Base-by-base conservation (phyloP, 1,140 invertebrate genomes). In the Drosophila nannoptera region DNA sequence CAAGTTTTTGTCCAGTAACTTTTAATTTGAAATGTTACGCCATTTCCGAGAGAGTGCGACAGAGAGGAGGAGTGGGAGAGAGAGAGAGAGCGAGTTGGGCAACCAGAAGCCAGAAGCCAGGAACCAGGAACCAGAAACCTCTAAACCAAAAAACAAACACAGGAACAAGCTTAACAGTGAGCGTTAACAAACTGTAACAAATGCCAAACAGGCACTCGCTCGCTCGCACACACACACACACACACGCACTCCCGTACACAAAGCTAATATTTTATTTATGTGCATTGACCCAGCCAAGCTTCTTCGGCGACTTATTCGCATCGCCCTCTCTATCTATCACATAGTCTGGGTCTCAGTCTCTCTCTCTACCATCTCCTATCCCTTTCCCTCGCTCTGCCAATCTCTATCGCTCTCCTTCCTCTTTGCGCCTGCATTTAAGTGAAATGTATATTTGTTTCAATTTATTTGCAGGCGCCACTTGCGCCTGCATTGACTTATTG, bases 371-470 rank as follows among this genome's bases (percentile, higher is more conserved):
- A n/a, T 22, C 22, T 22, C 22, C 22, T 3, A 22, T 22, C 22
- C 22, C 22, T 22, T 22, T 22, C 22, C 22, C 22, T 22, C 22
- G 22, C 22, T 22, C 22, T 22, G 22, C 22, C 22, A 22, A 22
- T 22, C 22, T 22, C 22, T 3, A 22, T 22, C 22, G 3, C 22
- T 22, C 4, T 5, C 2, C 12, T 29, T 35, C 59, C 38, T 53
- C 9, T 46, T 11, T 9, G 14, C 16, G 38, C 52, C 8, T 59
- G 65, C 66, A 69, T 63, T 59, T 50, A 54, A 71, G 56, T 62
- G 62, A 62, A 60, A 36, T 71, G 68, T 68, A 70, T 60, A 50
- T 73, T 75, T 73, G 60, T 58, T 73, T 69, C 70, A 52, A 69
- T 75, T 75, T 75, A 71, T 63, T 71, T 61, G 11, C 56, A 42